Evolutionary conservation across 2,888 invertebrate genomes (phyloP), one percentile per base, ranked within the genome.

Genomic region (Machimus rusticus): DNA sequence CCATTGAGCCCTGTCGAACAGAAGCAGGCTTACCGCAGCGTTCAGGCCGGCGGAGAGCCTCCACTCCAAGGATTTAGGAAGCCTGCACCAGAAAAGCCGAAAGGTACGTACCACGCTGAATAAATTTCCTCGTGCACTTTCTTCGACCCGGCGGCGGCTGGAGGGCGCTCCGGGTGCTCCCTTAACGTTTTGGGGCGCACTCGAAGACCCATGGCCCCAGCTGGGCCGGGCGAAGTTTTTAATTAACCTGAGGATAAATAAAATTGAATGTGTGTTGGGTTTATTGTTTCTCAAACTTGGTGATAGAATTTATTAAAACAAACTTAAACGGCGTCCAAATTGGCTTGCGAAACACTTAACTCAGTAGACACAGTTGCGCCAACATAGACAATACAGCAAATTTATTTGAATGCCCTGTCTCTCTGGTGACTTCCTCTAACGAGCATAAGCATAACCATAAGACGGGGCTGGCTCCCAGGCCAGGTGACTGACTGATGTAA

Each of bases 1-100:
- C 94, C 93, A 0, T 92, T 97, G 86, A 97, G 96, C 89, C 97
- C 97, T 1, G 94, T 95, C n/a, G 97, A 98, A 91, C 96, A 97
- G 90, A 95, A 96, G 88, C 95, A 96, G 88, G 96, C 96, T 14
- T 99, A 99, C 93, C 96, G 96, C 91, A 96, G 95, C 89, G 95
- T 99, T 87, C 99, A 99, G 91, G 96, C 96, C 88, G 99, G 99
- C 0, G 99, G 98, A 0, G 99, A 99, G 93, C 98, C 99, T 2
- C 99, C 99, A 0, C 94, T 98, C 12, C 95, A 97, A 91, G 99
- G 99, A 74, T 95, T 99, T 91, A 95, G 98, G 76, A 98, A 98
- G 91, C 96, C 96, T 23, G 98, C 97, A 19, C 99, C 99, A 37
- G 96, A 96, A 92, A 95, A 95, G 91, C 95, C 95, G 31, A 96